phyloP scores from a whole-genome alignment of 2,888 invertebrate genomes.

The Ypsolopha scabrella region DNA sequence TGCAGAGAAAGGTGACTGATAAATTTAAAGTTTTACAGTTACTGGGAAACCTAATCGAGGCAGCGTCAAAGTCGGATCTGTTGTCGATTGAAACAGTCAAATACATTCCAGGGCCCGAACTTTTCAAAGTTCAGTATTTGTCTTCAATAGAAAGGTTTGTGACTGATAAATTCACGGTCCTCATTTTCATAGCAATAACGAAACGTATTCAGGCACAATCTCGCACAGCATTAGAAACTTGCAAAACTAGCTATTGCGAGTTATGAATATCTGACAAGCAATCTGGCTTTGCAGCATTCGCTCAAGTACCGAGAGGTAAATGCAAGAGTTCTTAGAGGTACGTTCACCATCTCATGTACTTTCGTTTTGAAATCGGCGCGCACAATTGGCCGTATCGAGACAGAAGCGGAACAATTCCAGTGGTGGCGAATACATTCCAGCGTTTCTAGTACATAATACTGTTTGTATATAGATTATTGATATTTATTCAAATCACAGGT shows the following conservation, averaged over 20 bases:
- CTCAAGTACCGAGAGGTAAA: conserved; percentile 51
- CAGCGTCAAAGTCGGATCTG: too few species aligned
- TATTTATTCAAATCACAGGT: not conserved
- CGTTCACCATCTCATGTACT: conserved; percentile 70
- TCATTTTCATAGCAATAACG: conserved; percentile 1
- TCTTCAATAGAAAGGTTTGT: not conserved
- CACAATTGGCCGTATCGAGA: conserved; percentile 67
- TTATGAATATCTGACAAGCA: conserved; percentile 49
- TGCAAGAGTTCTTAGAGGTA: conserved; percentile 64
- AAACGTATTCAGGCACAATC: conserved; percentile 18
- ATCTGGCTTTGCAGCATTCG: conserved; percentile 52
- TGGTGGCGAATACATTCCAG: conserved; percentile 43
- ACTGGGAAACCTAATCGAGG: too few species aligned
- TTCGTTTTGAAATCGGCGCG: conserved; percentile 69
- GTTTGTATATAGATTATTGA: not conserved
- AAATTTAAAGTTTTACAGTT: too few species aligned
- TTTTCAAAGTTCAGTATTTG: not conserved
- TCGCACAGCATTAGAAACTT: conserved; percentile 41
- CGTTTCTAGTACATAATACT: conserved; percentile 21
- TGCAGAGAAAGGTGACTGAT: not conserved
- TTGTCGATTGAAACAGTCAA: too few species aligned
- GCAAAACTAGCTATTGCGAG: conserved; percentile 41
- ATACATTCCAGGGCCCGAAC: too few species aligned
- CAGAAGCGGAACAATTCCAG: conserved; percentile 45
- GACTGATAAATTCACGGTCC: not conserved